Evolutionary conservation across 2,797 vertebrate genomes (phyloP).

Genomic region (Paramormyrops hopkinsi): DNA sequence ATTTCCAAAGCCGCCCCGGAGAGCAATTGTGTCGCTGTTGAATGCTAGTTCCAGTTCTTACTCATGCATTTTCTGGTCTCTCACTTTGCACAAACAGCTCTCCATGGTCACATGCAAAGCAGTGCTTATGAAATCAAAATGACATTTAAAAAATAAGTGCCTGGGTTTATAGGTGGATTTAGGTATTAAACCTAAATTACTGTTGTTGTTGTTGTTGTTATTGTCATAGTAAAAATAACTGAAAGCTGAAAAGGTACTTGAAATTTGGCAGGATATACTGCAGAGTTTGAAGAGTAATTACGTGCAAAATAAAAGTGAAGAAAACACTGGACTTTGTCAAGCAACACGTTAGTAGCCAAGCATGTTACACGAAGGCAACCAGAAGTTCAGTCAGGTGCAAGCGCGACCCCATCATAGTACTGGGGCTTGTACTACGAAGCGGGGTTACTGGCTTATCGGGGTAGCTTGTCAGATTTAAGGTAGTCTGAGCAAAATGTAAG

Average conservation of each 20-base stretch:
- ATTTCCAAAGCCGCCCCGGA: background rate
- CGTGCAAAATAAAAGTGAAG: background rate
- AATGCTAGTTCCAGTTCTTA: background rate
- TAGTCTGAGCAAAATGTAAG: no score
- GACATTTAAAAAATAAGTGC: background rate
- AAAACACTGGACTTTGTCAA: background rate
- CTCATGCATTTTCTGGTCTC: background rate
- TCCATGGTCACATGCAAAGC: background rate
- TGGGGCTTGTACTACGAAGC: background rate
- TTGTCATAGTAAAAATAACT: background rate
- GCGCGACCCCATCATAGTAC: background rate
- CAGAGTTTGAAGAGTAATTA: background rate
- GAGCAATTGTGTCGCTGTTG: background rate
- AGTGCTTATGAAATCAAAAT: background rate
- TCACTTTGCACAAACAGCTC: background rate
- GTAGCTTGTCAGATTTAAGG: no score
- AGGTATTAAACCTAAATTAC: background rate
- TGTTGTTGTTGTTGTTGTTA: background rate
- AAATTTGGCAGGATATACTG: background rate
- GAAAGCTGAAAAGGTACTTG: background rate
- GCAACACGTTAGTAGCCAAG: background rate
- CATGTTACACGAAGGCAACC: background rate
- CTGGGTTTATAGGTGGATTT: background rate
- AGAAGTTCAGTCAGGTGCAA: background rate
- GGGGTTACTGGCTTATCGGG: no score